A percentile compares a stretch with the other conserved stretches of the same genome.
Conservation (phyloP, 2,888 invertebrate genomes). For the Elegia similella region DNA sequence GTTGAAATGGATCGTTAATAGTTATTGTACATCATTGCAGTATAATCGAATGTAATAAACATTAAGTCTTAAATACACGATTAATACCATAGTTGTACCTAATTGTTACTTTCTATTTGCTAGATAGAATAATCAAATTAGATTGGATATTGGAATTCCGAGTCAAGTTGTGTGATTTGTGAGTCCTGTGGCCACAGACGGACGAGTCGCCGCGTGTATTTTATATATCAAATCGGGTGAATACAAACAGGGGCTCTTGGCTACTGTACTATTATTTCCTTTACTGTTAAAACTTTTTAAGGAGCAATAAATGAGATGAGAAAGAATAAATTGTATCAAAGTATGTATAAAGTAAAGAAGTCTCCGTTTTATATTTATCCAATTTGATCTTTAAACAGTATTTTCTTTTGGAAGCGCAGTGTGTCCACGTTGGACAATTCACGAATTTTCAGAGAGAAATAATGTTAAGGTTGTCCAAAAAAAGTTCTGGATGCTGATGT, state of each 20-base stretch:
- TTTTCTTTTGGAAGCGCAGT: not conserved
- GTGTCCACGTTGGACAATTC: not conserved
- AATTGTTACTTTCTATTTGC: slow-evolving; percentile 81
- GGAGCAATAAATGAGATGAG: too few species aligned
- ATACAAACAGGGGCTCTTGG: too few species aligned
- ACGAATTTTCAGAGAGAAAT: too few species aligned
- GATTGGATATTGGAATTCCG: slow-evolving; percentile 65
- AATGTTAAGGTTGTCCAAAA: too few species aligned
- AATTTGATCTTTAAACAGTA: not conserved
- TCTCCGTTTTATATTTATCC: too few species aligned
- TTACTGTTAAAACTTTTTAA: too few species aligned
- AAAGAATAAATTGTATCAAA: too few species aligned
- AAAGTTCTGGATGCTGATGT: too few species aligned
- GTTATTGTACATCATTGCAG: slow-evolving; percentile 69
- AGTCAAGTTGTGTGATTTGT: slow-evolving; percentile 67
- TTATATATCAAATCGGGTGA: too few species aligned
- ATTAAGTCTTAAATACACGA: slow-evolving; percentile 55
- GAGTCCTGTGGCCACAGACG: slow-evolving; percentile 52
- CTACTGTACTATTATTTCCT: too few species aligned
- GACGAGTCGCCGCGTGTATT: slow-evolving; percentile 41
- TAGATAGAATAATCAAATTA: slow-evolving; percentile 81
- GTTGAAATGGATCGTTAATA: slow-evolving; percentile 66
- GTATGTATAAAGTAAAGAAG: too few species aligned
- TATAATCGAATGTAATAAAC: slow-evolving; percentile 64
- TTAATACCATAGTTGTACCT: slow-evolving; percentile 73